Base-by-base conservation (phyloP, 2,113 vertebrate species). In the Eonycteris spelaea region DNA sequence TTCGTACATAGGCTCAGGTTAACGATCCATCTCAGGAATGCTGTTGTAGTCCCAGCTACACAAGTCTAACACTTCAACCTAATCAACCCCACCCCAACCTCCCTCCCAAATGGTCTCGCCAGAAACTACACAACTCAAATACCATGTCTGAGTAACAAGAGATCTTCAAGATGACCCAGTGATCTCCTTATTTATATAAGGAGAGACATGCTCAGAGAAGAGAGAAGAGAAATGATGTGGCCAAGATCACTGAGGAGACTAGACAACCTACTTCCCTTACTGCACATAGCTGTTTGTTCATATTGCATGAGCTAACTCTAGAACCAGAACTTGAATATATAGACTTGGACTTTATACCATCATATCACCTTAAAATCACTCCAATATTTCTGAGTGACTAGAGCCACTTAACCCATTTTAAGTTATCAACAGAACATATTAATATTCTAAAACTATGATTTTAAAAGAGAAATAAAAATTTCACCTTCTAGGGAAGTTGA, bases 391-490 rank as follows among this genome's bases (percentile, higher is more conserved):
- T 48, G 7, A 1, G 22, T 83, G 30, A 86, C 43, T 65, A 35
- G 7, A 89, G 13, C 5, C 33, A 91, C 24, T 70, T 28, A 78
- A 70, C 19, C 26, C 15, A 95, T 67, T 73, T 84, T 83, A 48
- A 48, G 28, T 40, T 65, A 89, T 45, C 33, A 51, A 71, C 57
- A 48, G 55, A 79, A 43, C 61, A 91, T 63, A 75, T 35, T 71
- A 70, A 74, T 51, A 63, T 22, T 85, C 75, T 85, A 79, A 91
- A 67, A 85, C 35, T 71, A 71, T 71, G 26, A 45, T 86, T 93
- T 86, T 74, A 86, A 91, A 90, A 94, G 30, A 92, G 22, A 90
- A 92, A 63, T 13, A 88, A 86, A 90, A 22, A 74, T 12, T 91
- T 88, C 38, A 96, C 28, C 33, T 90, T 96, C 75, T n/a, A 15